phyloP scores from a whole-genome alignment of 1,140 invertebrate species.

The Sarcophaga bullata region DNA sequence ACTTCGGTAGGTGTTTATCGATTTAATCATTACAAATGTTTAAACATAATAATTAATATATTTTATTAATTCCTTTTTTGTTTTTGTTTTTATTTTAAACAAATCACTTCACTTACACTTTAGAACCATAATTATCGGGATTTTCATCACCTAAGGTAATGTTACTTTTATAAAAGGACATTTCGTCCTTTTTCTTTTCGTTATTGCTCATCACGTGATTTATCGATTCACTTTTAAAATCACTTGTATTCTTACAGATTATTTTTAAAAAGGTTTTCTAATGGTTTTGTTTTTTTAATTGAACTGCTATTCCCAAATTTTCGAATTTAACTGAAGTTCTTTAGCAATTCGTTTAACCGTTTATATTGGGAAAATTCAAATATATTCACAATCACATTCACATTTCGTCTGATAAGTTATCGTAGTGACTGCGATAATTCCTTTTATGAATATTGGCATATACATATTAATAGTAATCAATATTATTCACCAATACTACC shows the following conservation, averaged over 20 bases:
- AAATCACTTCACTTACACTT: constrained; percentile 18
- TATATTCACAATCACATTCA: constrained; percentile 21
- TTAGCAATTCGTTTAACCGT: background rate
- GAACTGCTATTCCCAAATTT: constrained; percentile 17
- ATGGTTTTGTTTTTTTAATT: background rate
- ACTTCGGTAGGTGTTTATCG: too few relatives aligned
- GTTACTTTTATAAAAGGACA: constrained; percentile 57
- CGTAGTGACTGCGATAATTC: background rate
- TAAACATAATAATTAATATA: too few relatives aligned
- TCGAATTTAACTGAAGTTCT: constrained; percentile 28
- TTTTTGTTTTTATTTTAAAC: too few relatives aligned
- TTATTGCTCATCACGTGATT: constrained; percentile 32
- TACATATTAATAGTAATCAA: background rate
- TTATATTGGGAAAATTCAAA: constrained; percentile 27
- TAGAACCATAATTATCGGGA: background rate
- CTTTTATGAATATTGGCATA: background rate
- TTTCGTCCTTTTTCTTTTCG: constrained; percentile 52
- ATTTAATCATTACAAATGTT: too few relatives aligned
- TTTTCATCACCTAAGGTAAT: constrained; percentile 51
- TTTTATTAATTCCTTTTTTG: too few relatives aligned
- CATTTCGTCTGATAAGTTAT: constrained; percentile 31
- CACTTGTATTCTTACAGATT: background rate
- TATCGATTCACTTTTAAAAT: background rate
- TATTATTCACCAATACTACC: background rate
- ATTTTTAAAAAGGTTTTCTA: background rate